Base-by-base conservation (phyloP, 2,797 vertebrate species). In the Euphonia xanthogaster region DNA sequence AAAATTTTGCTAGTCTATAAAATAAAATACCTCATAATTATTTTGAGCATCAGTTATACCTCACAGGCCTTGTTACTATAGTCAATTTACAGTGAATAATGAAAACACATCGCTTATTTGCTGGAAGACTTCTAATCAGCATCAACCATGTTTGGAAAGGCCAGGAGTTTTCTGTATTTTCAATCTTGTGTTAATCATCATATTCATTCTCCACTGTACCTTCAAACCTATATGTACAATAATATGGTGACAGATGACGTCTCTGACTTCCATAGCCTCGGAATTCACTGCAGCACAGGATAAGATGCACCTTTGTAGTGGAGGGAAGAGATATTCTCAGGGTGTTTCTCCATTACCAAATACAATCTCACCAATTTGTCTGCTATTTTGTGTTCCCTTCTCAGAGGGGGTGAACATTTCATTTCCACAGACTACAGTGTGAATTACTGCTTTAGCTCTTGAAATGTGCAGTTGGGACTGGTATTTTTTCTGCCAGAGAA, bases 31-130 rank as follows among this genome's bases (percentile, higher is more conserved):
- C 39, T 77, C 17, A 6, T 53, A 55, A 78, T 83, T 90, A 60
- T 40, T 90, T 35, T 75, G 23, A 84, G 12, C 51, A 60, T 57
- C 50, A 60, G 9, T 75, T 81, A 24, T 44, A 48, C 18, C 58
- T 94, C 71, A 54, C n/a, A 86, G 50, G 50, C 86, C 68, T 90
- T 71, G 27, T 91, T 88, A 33, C 39, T 74, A 7, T 90, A 76
- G 78, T 73, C 25, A 66, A 60, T 92, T 95, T 94, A 60, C 50
- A 84, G 19, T 72, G 45, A 94, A 91, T 73, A 91, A 93, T 67
- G 54, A 86, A 61, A 87, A 51, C 22, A 61, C 14, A 5, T 60
- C 2, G 1, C 10, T 94, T 76, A n/a, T 90, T 93, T 92, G 65
- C 75, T 71, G 65, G 68, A 86, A 88, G 51, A 28, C 27, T 65